Evolutionary conservation across 2,797 vertebrate genomes (phyloP).

Genomic region (Chaetodon trifasciatus): DNA sequence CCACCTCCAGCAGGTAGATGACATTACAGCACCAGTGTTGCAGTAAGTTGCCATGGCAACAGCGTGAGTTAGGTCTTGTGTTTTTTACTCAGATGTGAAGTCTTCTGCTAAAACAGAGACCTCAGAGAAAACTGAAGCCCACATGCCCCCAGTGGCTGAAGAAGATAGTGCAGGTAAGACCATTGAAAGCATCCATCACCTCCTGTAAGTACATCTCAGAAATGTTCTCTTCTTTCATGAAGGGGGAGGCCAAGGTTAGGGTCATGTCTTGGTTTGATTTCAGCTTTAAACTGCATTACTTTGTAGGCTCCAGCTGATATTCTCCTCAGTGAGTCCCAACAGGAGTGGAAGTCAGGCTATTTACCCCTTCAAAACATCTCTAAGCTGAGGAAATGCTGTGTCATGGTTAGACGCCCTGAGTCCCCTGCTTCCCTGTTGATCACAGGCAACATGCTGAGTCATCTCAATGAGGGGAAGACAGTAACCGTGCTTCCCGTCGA

Average conservation of each 20-base stretch:
- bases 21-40: neutral
- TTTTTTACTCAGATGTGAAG: conserved; percentile 46
- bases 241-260: neutral
- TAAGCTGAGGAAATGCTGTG: neutral
- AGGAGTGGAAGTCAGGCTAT: neutral
- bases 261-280: neutral
- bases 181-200: neutral
- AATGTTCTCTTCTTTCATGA: neutral
- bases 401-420: conserved; percentile 3
- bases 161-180: conserved; percentile 69
- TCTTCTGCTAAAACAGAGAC: conserved; percentile 47
- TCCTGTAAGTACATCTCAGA: neutral
- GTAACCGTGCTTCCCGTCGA: conserved; percentile 55
- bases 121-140: conserved; percentile 39
- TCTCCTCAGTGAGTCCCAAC: neutral
- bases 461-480: conserved; percentile 83
- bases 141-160: conserved; percentile 39
- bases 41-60: neutral
- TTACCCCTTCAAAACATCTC: neutral
- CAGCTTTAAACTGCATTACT: neutral
- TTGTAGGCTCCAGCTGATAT: neutral
- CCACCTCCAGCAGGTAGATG: conserved; percentile 71
- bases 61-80: neutral
- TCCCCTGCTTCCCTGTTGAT: neutral
- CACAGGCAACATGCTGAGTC: conserved; percentile 88